Percentiles rank a stretch among this genome's conserved stretches.
phyloP scores from a whole-genome alignment of 2,888 invertebrate genomes.

The Noctua janthina region DNA sequence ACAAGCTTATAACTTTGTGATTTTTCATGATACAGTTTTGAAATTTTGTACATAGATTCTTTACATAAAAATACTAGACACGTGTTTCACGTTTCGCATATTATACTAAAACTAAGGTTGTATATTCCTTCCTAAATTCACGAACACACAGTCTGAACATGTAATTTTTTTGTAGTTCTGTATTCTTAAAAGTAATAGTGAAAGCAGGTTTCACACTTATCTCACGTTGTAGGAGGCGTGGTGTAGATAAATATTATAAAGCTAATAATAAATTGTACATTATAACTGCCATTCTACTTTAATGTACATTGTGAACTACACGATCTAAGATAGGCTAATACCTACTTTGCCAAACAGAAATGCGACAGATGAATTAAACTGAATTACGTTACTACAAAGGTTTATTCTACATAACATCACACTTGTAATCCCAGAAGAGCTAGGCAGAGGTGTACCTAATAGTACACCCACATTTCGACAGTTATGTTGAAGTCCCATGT shows the following conservation, averaged over 20 bases:
- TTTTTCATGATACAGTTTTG: too few species aligned
- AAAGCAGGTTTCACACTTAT: background rate
- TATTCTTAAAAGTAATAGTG: background rate
- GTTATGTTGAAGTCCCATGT: too few species aligned
- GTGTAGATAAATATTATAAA: background rate
- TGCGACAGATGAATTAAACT: background rate
- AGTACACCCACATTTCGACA: too few species aligned
- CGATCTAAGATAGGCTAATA: background rate
- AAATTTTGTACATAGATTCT: too few species aligned
- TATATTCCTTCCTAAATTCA: background rate
- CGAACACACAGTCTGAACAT: background rate
- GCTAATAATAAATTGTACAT: background rate
- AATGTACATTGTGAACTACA: constrained; percentile 4
- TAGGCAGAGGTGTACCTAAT: too few species aligned
- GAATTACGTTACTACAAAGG: background rate
- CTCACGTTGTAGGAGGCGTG: constrained; percentile 4
- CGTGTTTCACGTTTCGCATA: too few species aligned
- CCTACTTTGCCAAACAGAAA: background rate
- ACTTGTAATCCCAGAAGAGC: too few species aligned
- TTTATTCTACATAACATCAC: background rate
- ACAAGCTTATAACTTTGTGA: too few species aligned
- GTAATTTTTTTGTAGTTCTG: background rate
- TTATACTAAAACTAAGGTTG: too few species aligned
- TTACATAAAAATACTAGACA: too few species aligned
- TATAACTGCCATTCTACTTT: background rate